A percentile compares a stretch with the other conserved stretches of the same genome.
Evolutionary conservation across 1,140 invertebrate genomes (phyloP).

Genomic region (Condylostylus longicornis): DNA sequence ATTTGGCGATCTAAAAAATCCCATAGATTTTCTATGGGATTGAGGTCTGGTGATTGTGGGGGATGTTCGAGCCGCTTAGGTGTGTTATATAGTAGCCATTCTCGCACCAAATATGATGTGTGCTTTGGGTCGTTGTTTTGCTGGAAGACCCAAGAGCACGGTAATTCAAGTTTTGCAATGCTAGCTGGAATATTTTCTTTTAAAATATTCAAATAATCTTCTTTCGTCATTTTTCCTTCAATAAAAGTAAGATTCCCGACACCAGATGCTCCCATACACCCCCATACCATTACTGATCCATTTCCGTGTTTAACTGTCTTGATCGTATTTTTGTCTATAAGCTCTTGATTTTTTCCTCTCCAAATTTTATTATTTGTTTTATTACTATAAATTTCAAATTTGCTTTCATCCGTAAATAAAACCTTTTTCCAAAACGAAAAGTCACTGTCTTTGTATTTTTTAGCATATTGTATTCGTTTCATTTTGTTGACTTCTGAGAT

Average conservation of each 20-base stretch:
- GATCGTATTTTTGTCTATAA: conserved; percentile 7
- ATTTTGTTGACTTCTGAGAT: conserved; percentile 6
- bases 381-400: conserved; percentile 16
- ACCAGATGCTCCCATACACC: conserved; percentile 14
- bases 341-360: conserved; percentile 2
- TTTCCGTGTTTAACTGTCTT: conserved; percentile 29
- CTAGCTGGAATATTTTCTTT: conserved; percentile 10
- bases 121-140: conserved; percentile 17
- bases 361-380: no score
- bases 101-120: conserved; percentile 10
- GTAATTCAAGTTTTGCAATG: conserved; percentile 10
- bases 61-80: conserved; percentile 12
- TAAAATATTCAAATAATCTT: conserved; percentile 11
- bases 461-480: conserved; percentile 9
- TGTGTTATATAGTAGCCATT: conserved; percentile 13
- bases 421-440: conserved; percentile 8
- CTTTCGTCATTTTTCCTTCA: conserved; percentile 10
- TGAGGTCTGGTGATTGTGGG: conserved; percentile 15
- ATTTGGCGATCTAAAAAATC: conserved; percentile 11
- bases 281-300: conserved; percentile 27
- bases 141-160: conserved; percentile 4
- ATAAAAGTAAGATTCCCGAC: conserved; percentile 16
- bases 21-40: conserved; percentile 13
- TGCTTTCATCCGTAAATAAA: conserved; percentile 15
- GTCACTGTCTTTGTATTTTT: conserved; percentile 5